Conservation (phyloP, 35 echinoderm and acorn worm genomes). For the Apostichopus californicus region DNA sequence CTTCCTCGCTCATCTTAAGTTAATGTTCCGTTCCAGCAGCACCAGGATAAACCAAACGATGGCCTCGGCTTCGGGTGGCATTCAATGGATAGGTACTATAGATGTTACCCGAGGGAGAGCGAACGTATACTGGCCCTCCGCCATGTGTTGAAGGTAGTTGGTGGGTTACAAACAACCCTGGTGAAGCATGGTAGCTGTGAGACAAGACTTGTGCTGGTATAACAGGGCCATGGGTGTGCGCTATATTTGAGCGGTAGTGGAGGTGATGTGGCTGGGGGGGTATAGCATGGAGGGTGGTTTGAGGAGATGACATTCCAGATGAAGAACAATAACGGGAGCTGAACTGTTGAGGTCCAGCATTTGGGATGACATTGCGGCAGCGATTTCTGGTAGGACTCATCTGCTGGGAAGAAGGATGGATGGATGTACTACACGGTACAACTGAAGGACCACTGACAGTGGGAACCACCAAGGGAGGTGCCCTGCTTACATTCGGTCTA, state of each 20-base stretch:
- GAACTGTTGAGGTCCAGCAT: conserved; percentile 67
- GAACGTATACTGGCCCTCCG: conserved; percentile 81
- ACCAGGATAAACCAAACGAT: conserved; percentile 29
- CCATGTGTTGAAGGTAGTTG: conserved; percentile 69
- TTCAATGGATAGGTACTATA: conserved; percentile 95
- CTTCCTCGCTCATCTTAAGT: background rate
- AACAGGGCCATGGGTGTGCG: conserved; percentile 70
- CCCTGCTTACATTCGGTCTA: background rate
- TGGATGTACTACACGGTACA: conserved; percentile 4
- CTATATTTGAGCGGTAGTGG: conserved; percentile 80
- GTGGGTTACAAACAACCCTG: conserved; percentile 59
- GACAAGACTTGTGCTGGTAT: conserved; percentile 64
- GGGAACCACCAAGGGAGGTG: background rate
- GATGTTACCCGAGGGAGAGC: conserved; percentile 92
- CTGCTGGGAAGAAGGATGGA: conserved; percentile 35
- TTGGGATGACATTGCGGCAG: conserved; percentile 49
- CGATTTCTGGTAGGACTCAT: conserved; percentile 63
- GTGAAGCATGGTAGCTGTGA: conserved; percentile 68
- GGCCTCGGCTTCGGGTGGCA: conserved; percentile 74
- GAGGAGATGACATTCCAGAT: conserved; percentile 68
- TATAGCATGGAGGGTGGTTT: conserved; percentile 58
- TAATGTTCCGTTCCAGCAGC: conserved; percentile 16
- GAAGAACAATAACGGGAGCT: conserved; percentile 66
- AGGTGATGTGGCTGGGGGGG: conserved; percentile 69
- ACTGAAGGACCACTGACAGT: background rate